These are phyloP conservation scores for Nasonovia ribisnigri DNA, from an alignment of 2,888 invertebrate genomes.

Conservation along the genomic window DNA sequence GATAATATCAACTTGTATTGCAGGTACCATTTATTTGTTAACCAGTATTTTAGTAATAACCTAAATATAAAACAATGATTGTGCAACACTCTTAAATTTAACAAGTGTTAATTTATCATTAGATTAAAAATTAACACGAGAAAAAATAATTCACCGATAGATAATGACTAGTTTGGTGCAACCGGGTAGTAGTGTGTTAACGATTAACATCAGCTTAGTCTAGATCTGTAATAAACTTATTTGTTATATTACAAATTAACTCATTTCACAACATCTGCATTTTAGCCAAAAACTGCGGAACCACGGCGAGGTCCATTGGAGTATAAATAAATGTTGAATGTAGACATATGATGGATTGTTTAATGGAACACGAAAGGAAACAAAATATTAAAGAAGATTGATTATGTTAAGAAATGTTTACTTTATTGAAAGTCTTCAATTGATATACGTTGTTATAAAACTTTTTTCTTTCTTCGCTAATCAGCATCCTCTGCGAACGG, in stretches of 20 bases:
- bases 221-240: neutral
- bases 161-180: too few species aligned
- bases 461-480: neutral
- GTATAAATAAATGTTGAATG: slow-evolving; percentile 2
- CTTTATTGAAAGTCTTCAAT: slow-evolving; percentile 29
- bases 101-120: too few species aligned
- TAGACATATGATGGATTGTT: slow-evolving; percentile 18
- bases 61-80: too few species aligned
- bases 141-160: too few species aligned
- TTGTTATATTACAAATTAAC: neutral
- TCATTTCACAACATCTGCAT: neutral
- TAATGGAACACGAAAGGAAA: slow-evolving; percentile 14
- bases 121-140: too few species aligned
- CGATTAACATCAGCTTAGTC: neutral
- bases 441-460: neutral
- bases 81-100: too few species aligned
- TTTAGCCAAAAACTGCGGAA: neutral
- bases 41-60: too few species aligned
- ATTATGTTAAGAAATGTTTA: slow-evolving; percentile 10
- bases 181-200: neutral
- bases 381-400: slow-evolving; percentile 26
- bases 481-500: neutral
- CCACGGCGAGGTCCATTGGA: neutral
- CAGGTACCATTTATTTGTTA: too few species aligned
- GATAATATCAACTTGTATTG: too few species aligned